Base-by-base conservation (phyloP, 2,888 invertebrate genomes). In the Drosophila rellima region DNA sequence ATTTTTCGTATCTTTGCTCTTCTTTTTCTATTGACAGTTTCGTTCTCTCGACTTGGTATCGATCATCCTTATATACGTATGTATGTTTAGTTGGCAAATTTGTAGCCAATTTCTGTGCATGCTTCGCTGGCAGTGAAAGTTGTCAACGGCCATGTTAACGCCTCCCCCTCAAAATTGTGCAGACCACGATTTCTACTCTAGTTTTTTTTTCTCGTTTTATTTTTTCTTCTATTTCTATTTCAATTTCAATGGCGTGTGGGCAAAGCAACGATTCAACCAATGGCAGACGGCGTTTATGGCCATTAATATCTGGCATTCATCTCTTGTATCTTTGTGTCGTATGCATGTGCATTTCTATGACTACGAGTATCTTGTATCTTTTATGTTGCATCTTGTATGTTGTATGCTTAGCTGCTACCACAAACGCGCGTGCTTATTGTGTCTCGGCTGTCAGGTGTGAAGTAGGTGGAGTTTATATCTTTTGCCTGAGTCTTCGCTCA, bases 111-210 rank as follows among this genome's bases (percentile, higher is more conserved):
- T 74, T 78, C 45, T 55, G 59, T 72, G 69, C 76, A 83, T 69
- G 86, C 80, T 83, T 70, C 67, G 82, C 47, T 72, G 73, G 61
- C 78, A 87, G 83, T 83, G 83, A 84, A 84, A 84, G 83, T 87
- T 81, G 83, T 86, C 83, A 76, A 76, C 61, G 47, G 50, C 23
- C 29, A 42, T 37, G 54, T 69, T 47, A 18, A 59, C 65, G 61
- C 51, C 42, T 18, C 70, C 57, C 64, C 52, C 48, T 39, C 17
- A 35, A 15, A 15, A 15, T 20, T 23, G 44, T 2, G 23, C 7
- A 47, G 45, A 15, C 62, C 44, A 60, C 71, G 76, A 65, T 70
- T 73, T 67, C 72, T 67, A 66, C 63, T 70, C 56, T 60, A 79
- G 66, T 68, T 75, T 60, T 40, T 47, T 31, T 51, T 31, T 11